Base-by-base conservation (phyloP, 2,797 vertebrate genomes). In the Siniperca obscura region DNA sequence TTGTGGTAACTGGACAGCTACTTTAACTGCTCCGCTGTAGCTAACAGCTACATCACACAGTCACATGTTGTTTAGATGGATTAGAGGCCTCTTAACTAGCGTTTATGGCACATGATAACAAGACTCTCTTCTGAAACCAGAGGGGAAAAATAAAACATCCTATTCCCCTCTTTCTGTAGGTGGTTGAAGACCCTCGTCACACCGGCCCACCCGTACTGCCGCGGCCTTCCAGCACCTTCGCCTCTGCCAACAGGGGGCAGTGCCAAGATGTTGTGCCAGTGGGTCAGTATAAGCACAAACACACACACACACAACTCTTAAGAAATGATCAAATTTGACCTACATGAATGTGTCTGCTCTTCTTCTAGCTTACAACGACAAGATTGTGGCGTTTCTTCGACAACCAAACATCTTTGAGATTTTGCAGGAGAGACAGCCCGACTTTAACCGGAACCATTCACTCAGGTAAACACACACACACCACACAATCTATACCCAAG, bases 341-440 rank as follows among this genome's bases (percentile, higher is more conserved):
- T 1, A 25, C 10, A 17, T 27, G 14, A 56, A 42, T n/a, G 12
- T 46, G 3, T 74, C 27, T 17, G 5, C 17, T 65, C 22, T 3
- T 53, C n/a, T 27, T 92, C 61, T 83, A 98, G 98, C 97, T 82
- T 99, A 99, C 94, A 99, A 98, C 77, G 98, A 99, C 85, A 99
- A 99, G 94, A 99, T 99, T 19, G 98, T 99, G 90, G 97, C 97
- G 1, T 99, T 98, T 93, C 94, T 99, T 68, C 95, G 98, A 65
- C 98, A 99, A 83, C 97, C 98, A 67, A 99, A 98, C 95, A 96
- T 98, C 89, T 97, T 96, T 87, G 98, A 99, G 95, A 98, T 98
- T 93, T 94, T 99, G n/a, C 98, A 98, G 90, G 98, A 99, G 84
- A 96, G 98, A 78, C 98, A 99, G 48, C 96, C 97, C 19, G 98